These are phyloP conservation scores for Pachycephala philippinensis DNA, from an alignment of 2,113 vertebrate species.

Conservation along the genomic window DNA sequence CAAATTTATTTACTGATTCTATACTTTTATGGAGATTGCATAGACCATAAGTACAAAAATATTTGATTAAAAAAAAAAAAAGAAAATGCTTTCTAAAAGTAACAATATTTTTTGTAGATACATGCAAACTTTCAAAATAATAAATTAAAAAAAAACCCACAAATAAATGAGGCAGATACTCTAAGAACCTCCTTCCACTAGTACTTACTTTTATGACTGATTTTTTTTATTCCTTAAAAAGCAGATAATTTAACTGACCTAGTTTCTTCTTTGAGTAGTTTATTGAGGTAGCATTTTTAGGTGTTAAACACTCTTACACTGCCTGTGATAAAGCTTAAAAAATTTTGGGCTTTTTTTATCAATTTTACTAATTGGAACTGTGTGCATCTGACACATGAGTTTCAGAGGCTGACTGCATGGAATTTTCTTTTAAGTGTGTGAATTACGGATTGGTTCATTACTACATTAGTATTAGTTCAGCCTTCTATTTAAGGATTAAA, in stretches of 20 bases:
- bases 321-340: neutral
- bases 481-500: neutral
- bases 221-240: neutral
- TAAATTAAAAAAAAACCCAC: neutral
- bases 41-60: neutral
- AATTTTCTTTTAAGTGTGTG: neutral
- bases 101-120: neutral
- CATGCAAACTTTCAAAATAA: neutral
- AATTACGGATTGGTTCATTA: neutral
- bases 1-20: neutral
- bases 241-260: neutral
- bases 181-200: neutral
- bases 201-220: neutral
- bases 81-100: neutral
- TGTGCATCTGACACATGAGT: neutral
- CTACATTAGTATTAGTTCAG: neutral
- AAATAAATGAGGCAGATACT: neutral
- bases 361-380: neutral
- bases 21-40: neutral
- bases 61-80: neutral
- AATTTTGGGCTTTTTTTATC: neutral
- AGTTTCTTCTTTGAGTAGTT: neutral
- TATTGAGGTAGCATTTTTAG: neutral
- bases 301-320: neutral
- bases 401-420: neutral